Conservation (phyloP, 2,797 vertebrate genomes). For the Chaenodraco wilsoni region DNA sequence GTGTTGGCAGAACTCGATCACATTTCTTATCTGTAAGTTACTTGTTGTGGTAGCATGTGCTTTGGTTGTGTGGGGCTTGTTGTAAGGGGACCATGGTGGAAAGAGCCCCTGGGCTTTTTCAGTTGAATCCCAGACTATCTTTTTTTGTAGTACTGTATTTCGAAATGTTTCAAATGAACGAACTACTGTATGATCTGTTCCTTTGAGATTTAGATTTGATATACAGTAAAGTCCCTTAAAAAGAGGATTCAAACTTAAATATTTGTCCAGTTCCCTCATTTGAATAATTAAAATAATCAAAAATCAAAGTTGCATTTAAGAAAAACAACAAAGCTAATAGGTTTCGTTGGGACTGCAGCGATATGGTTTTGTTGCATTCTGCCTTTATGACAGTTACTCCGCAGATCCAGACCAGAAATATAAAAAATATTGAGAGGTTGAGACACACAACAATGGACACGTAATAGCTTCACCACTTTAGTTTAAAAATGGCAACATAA, state of each 20-base stretch:
- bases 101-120: too few relatives aligned
- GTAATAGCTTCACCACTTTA: not conserved
- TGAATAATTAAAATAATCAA: not conserved
- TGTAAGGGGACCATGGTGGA: too few relatives aligned
- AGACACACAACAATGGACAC: not conserved
- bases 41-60: too few relatives aligned
- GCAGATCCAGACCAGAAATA: not conserved
- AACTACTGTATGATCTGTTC: not conserved
- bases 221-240: not conserved
- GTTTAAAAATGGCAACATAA: not conserved
- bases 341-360: not conserved
- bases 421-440: too few relatives aligned
- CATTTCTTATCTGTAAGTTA: too few relatives aligned
- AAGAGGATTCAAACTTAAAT: not conserved
- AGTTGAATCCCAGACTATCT: too few relatives aligned
- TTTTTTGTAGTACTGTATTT: too few relatives aligned
- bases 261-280: not conserved
- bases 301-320: not conserved
- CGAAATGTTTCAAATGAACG: too few relatives aligned
- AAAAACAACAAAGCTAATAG: not conserved
- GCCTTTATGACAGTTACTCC: not conserved
- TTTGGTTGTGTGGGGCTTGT: too few relatives aligned
- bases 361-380: not conserved
- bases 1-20: not conserved
- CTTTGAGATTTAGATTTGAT: not conserved